A percentile compares a stretch with the other conserved stretches of the same genome.
These are phyloP conservation scores for Microcebus tavaratra DNA, from an alignment of 2,113 vertebrate species.

Conservation along the genomic window DNA sequence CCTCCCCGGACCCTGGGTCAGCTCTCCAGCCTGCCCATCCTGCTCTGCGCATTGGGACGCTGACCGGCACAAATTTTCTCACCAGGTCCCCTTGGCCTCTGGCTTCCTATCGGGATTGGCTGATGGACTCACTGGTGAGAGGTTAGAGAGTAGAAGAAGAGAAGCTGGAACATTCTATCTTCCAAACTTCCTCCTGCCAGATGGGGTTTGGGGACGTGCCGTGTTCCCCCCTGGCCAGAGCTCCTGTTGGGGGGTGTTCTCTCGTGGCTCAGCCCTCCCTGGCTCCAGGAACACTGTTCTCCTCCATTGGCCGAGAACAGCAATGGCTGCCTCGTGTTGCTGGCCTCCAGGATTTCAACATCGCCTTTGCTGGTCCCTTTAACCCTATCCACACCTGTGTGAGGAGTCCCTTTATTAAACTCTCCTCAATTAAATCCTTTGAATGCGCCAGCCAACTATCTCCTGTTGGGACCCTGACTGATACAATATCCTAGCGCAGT, in stretches of 20 bases:
- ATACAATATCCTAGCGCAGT: too few species aligned
- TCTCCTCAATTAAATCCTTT: background rate
- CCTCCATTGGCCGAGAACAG: background rate
- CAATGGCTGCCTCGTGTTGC: background rate
- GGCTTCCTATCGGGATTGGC: background rate
- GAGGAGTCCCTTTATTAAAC: background rate
- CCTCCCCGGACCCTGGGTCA: background rate
- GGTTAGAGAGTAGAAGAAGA: background rate
- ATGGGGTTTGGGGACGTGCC: background rate
- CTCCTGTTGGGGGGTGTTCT: background rate
- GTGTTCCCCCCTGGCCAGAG: background rate
- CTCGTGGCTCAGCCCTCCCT: background rate
- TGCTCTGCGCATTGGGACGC: background rate
- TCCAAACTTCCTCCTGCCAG: background rate
- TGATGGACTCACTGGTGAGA: background rate
- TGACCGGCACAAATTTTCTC: background rate
- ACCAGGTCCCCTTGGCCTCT: background rate
- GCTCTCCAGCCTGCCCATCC: background rate
- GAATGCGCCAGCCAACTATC: too few species aligned
- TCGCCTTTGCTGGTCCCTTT: background rate
- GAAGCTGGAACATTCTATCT: background rate
- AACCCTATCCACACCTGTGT: background rate
- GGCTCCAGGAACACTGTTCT: background rate
- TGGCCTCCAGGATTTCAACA: background rate
- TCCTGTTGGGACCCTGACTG: background rate